Evolutionary conservation across 2,113 vertebrate genomes (phyloP), one percentile per base, ranked within the genome.

Genomic region (Pelecanus crispus): DNA sequence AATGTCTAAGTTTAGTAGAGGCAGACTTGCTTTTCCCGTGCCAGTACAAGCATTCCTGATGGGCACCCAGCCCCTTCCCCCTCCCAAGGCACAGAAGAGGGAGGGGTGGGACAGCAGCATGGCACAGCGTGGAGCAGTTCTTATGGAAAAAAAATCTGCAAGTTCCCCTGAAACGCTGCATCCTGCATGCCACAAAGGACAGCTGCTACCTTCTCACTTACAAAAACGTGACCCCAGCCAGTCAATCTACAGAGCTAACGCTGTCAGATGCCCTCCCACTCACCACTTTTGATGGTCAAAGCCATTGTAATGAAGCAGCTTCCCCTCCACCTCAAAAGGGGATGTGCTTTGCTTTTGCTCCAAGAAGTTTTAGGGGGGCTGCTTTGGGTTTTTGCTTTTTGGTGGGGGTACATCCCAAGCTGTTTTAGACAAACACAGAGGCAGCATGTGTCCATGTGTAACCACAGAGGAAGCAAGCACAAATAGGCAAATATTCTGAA

Each of bases 161-260:
- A 80, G 88, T 93, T 96, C 40, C 88, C 75, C 83, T 82, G 62
- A 97, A 97, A 85, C 28, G 45, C 90, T 73, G 82, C 14, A 1
- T 92, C 74, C 91, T 52, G 72, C 93, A 61, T 94, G 90, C 93
- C 96, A 94, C 83, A 82, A 91, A 90, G 94, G 80, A 94, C 94
- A 95, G 93, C 95, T 97, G 93, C 90, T 95, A 91, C 95, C 92
- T 95, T 95, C 97, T 96, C 90, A 86, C 88, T 93, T 93, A 95
- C 86, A 89, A 72, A 91, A 95, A 65, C 52, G 38, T 95, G 95
- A 96, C 87, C 95, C 84, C 78, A 82, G 84, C 91, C 78, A 70
- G 74, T 70, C 94, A 86, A 68, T 72, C 77, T 10, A 14, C 78
- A 90, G 86, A 40, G 26, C 62, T 50, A 17, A 45, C 0, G 1